Conservation (phyloP, 1,140 invertebrate species). For the Lepidurus couesii region DNA sequence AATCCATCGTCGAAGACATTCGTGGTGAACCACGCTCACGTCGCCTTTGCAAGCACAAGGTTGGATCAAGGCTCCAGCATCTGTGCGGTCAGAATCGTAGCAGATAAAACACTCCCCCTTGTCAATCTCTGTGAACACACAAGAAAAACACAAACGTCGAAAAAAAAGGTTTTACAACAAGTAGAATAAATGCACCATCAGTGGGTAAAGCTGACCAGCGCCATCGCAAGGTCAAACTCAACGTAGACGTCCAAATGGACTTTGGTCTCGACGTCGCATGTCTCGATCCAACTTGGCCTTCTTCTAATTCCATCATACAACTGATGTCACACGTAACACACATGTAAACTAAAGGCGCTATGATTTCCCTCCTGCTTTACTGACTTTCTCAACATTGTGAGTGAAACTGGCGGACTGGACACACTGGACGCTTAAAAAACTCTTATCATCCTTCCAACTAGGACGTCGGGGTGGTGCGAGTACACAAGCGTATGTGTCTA, state of each 20-base stretch:
- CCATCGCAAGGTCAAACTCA: neutral
- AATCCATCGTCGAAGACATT: conserved; percentile 83
- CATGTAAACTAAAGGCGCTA: too few species aligned
- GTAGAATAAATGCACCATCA: conserved; percentile 21
- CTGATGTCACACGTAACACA: neutral
- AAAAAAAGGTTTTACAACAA: neutral
- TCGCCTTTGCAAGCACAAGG: conserved; percentile 87
- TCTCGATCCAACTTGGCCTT: conserved; percentile 20
- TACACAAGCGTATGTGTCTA: neutral
- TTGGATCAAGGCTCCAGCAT: conserved; percentile 72
- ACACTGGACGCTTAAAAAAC: neutral
- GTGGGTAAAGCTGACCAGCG: conserved; percentile 27
- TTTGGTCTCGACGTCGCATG: conserved; percentile 2
- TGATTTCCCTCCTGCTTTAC: neutral
- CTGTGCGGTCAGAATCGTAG: conserved; percentile 72
- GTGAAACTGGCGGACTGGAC: conserved; percentile 34
- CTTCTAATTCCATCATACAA: neutral
- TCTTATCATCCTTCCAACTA: neutral
- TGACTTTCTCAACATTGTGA: too few species aligned
- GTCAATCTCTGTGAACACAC: conserved; percentile 33
- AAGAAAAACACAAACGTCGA: conserved; percentile 11
- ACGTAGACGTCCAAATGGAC: neutral
- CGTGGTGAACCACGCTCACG: conserved; percentile 82
- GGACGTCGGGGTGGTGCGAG: neutral
- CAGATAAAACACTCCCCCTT: conserved; percentile 84